A percentile compares a stretch with the other conserved stretches of the same genome.
phyloP scores from a whole-genome alignment of 2,888 invertebrate genomes.

The Philopedon plagiatum region DNA sequence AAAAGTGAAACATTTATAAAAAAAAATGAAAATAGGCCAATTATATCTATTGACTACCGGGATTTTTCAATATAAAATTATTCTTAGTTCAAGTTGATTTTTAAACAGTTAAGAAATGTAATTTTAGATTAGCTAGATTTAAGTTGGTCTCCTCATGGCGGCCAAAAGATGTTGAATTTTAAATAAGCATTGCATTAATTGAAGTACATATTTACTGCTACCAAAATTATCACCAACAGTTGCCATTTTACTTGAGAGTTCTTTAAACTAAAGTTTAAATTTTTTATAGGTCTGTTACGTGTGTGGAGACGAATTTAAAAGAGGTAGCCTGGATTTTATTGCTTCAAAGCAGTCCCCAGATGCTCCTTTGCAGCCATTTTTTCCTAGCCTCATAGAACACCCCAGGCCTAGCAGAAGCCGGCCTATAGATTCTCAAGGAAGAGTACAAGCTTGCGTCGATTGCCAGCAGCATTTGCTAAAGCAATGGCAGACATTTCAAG shows the following conservation, averaged over 20 bases:
- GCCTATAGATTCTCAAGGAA: conserved; percentile 85
- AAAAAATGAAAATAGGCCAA: not conserved
- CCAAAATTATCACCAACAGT: too few relatives aligned
- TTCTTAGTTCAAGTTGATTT: too few relatives aligned
- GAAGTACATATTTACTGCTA: too few relatives aligned
- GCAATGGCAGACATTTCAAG: conserved; percentile 85
- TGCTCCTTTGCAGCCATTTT: conserved; percentile 64
- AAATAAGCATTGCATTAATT: too few relatives aligned
- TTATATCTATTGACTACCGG: too few relatives aligned
- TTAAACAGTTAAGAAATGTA: too few relatives aligned
- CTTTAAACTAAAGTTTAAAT: too few relatives aligned
- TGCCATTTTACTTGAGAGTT: too few relatives aligned
- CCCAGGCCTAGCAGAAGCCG: conserved; percentile 88
- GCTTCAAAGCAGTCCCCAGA: conserved; percentile 71
- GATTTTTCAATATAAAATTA: too few relatives aligned
- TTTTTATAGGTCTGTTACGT: conserved; percentile 79
- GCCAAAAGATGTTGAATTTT: too few relatives aligned
- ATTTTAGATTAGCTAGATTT: too few relatives aligned
- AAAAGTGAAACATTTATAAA: not conserved
- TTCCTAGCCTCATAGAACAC: conserved; percentile 76
- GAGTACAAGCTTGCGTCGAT: conserved; percentile 84
- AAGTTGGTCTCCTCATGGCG: too few relatives aligned
- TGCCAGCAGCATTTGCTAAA: conserved; percentile 89
- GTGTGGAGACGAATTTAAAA: conserved; percentile 89
- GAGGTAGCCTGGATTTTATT: conserved; percentile 84